phyloP scores from a whole-genome alignment of 2,888 invertebrate genomes.

The Eucera pruinosa region DNA sequence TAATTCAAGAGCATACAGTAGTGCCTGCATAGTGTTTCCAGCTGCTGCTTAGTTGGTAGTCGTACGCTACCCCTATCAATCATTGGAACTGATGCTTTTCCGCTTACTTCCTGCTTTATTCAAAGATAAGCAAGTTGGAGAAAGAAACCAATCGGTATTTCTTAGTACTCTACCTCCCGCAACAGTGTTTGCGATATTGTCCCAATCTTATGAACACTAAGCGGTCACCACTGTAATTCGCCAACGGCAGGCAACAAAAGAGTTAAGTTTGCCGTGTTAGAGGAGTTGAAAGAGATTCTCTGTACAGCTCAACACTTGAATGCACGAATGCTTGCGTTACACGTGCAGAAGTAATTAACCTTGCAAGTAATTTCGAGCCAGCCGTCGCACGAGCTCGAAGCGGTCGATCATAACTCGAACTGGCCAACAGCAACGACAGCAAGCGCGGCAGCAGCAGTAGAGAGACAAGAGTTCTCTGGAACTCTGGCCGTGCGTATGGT shows the following conservation, averaged over 20 bases:
- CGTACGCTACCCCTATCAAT: no score
- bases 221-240: no score
- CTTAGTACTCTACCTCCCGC: no score
- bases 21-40: no score
- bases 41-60: no score
- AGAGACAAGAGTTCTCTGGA: slow-evolving; percentile 24
- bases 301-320: no score
- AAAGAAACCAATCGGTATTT: no score
- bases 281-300: background rate
- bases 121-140: no score
- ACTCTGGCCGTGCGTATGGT: slow-evolving; percentile 65
- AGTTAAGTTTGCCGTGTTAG: background rate
- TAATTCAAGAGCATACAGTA: no score
- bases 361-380: slow-evolving; percentile 15
- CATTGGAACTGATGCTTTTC: no score
- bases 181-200: no score
- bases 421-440: slow-evolving; percentile 48
- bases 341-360: slow-evolving; percentile 15
- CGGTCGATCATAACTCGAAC: slow-evolving; percentile 44
- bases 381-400: slow-evolving; percentile 1
- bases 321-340: slow-evolving; percentile 4
- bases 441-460: slow-evolving; percentile 15
- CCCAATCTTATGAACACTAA: background rate
- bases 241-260: background rate
- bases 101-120: no score